These are phyloP conservation scores for Fregata magnificens DNA, from an alignment of 2,113 vertebrate genomes.

Conservation along the genomic window DNA sequence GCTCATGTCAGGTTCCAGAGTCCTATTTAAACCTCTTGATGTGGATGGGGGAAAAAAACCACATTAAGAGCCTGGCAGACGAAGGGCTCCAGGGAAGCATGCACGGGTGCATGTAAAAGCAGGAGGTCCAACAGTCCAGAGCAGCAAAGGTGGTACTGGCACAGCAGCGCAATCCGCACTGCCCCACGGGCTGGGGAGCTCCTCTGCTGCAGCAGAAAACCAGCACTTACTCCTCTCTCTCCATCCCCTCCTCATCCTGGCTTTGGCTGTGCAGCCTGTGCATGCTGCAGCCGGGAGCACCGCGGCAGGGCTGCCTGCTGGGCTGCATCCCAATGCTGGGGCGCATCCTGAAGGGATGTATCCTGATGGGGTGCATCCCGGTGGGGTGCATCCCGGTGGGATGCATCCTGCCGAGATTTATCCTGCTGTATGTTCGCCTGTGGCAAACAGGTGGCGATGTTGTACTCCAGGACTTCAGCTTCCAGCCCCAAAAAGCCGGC, in stretches of 20 bases:
- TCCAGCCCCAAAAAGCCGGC: neutral
- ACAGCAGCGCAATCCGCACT: fast-evolving
- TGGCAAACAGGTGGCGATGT: slow-evolving; percentile 69
- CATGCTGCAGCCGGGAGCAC: neutral
- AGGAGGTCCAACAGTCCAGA: neutral
- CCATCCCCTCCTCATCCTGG: neutral
- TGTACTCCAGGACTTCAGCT: slow-evolving; percentile 44
- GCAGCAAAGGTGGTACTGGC: neutral
- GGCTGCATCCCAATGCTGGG: fast-evolving
- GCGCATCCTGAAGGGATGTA: fast-evolving
- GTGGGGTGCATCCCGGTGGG: neutral
- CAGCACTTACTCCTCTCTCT: neutral
- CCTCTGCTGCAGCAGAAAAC: neutral
- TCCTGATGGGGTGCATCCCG: neutral
- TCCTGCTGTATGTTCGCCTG: neutral
- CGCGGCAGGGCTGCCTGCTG: neutral
- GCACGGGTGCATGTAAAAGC: fast-evolving
- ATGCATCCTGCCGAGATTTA: neutral
- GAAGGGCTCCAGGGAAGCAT: neutral
- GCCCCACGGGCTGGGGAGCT: too few relatives aligned
- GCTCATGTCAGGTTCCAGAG: neutral
- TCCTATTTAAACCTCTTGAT: neutral
- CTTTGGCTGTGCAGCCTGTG: neutral
- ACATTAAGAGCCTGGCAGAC: neutral
- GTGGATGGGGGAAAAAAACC: neutral